A percentile compares a stretch with the other conserved stretches of the same genome.
Conservation (phyloP, 2,113 vertebrate species). For the Oreochromis aureus region DNA sequence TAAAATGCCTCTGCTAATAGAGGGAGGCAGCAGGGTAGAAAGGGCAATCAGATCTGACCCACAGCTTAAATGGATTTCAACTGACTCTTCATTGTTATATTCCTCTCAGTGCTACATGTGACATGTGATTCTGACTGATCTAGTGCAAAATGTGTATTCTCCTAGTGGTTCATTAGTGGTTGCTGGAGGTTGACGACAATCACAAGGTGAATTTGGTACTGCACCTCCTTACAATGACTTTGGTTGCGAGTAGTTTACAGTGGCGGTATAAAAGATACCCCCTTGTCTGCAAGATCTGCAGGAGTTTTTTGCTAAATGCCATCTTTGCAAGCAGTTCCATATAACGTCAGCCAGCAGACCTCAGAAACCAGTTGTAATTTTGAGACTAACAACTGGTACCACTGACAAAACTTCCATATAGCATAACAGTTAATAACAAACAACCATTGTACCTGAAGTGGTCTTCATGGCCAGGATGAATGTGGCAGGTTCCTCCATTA, state of each 20-base stretch:
- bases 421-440: neutral
- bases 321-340: neutral
- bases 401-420: accelerated
- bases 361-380: neutral
- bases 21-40: neutral
- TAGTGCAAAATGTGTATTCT: neutral
- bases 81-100: neutral
- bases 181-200: accelerated
- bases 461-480: slow-evolving; percentile 78
- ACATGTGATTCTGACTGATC: neutral
- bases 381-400: neutral
- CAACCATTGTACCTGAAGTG: slow-evolving; percentile 83
- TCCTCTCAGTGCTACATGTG: neutral
- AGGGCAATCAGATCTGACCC: neutral
- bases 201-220: neutral
- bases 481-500: slow-evolving; percentile 91
- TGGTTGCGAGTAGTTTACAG: accelerated
- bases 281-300: neutral
- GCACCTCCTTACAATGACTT: neutral
- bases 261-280: accelerated
- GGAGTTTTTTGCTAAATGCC: neutral
- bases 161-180: neutral
- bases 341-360: neutral
- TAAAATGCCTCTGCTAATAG: neutral
- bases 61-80: neutral